Percentiles rank a stretch among this genome's conserved stretches.
Evolutionary conservation across 2,113 vertebrate genomes (phyloP).

Genomic region (Gavialis gangeticus): DNA sequence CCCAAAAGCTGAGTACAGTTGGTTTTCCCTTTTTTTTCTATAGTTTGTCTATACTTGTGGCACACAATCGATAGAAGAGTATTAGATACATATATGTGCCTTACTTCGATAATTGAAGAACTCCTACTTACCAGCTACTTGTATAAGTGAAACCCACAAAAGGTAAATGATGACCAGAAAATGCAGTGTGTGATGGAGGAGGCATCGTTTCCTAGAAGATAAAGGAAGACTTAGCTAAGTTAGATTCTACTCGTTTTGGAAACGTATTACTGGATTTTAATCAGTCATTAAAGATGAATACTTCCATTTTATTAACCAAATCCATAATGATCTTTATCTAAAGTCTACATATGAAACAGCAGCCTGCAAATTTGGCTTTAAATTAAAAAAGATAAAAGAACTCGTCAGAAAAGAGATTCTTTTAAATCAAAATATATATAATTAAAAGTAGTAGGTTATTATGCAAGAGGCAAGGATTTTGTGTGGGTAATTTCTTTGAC

Average conservation of each 20-base stretch:
- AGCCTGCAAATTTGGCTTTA: not conserved
- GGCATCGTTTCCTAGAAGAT: constrained; percentile 94
- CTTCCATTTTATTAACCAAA: not conserved
- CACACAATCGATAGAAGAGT: not conserved
- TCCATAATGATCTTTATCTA: not conserved
- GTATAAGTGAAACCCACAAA: constrained; percentile 99
- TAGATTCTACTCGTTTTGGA: not conserved
- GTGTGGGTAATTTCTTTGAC: too few relatives aligned
- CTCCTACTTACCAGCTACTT: constrained; percentile 93
- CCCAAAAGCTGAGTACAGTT: not conserved
- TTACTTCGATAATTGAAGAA: not conserved
- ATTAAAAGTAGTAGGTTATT: not conserved
- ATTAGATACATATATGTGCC: not conserved
- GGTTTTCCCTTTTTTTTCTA: not conserved
- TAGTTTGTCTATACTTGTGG: not conserved
- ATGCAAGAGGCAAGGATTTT: too few relatives aligned
- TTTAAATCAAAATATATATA: not conserved
- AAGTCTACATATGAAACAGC: not conserved
- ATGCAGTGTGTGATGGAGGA: constrained; percentile 94
- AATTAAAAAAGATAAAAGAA: not conserved
- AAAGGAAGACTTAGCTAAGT: constrained; percentile 27
- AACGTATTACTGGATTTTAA: not conserved
- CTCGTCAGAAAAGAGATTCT: not conserved
- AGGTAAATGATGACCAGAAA: constrained; percentile 97
- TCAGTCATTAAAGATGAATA: not conserved